phyloP scores from a whole-genome alignment of 2,797 vertebrate species.

The Etheostoma nigrum region DNA sequence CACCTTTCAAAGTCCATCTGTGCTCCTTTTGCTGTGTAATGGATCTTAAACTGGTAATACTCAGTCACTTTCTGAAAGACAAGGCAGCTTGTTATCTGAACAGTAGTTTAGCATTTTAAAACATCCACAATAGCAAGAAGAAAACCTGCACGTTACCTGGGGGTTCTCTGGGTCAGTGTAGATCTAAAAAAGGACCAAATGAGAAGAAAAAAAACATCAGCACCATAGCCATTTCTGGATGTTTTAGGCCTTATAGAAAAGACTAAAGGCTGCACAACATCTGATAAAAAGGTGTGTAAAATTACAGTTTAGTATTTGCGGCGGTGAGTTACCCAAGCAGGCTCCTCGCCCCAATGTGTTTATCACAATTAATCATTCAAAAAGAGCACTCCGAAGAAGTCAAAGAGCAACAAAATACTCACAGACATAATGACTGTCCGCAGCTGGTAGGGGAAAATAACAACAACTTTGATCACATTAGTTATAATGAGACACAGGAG shows the following conservation, averaged over 20 bases:
- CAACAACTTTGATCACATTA: slow-evolving; percentile 1
- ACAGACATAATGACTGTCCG: slow-evolving; percentile 91
- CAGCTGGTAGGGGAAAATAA: slow-evolving; percentile 82
- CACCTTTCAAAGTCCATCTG: slow-evolving; percentile 93
- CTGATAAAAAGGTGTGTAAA: background rate
- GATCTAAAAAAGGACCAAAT: slow-evolving; percentile 85
- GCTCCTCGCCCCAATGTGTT: background rate
- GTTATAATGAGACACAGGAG: background rate
- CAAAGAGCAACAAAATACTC: slow-evolving; percentile 80
- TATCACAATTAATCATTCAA: background rate
- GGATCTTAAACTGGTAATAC: slow-evolving; percentile 95
- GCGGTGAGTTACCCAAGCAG: background rate
- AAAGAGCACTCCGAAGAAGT: background rate
- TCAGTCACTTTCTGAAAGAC: slow-evolving; percentile 93
- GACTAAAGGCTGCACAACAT: background rate
- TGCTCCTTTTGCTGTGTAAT: slow-evolving; percentile 88
- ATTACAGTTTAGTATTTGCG: background rate
- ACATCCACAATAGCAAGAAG: background rate
- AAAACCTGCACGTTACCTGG: slow-evolving; percentile 81
- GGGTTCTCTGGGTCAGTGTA: slow-evolving; percentile 91
- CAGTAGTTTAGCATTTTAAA: background rate
- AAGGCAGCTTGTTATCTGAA: slow-evolving; percentile 7
- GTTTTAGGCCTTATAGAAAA: slow-evolving; percentile 7
- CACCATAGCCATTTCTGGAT: slow-evolving; percentile 18
- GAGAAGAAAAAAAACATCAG: slow-evolving; percentile 36